Percentiles rank a stretch among this genome's conserved stretches.
These are phyloP conservation scores for Rhaphigaster nebulosa DNA, from an alignment of 2,888 invertebrate genomes.

Conservation along the genomic window DNA sequence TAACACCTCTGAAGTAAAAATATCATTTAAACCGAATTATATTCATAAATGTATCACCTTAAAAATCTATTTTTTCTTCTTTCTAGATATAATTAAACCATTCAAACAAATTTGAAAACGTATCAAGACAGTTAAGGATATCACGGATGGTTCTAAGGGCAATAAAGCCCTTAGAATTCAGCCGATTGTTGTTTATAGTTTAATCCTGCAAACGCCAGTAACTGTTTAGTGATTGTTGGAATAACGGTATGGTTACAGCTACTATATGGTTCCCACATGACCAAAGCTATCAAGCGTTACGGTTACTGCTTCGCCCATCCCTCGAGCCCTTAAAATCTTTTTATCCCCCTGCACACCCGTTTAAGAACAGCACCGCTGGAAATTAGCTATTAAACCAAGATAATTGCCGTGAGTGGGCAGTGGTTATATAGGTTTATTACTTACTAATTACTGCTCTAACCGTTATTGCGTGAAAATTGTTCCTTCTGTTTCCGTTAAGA, in stretches of 20 bases:
- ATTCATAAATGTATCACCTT: no score
- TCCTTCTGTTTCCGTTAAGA: background rate
- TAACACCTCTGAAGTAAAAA: no score
- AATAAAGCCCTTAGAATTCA: background rate
- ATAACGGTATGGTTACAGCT: background rate
- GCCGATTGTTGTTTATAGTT: background rate
- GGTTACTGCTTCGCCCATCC: background rate
- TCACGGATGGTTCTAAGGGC: background rate
- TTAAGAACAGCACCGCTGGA: background rate
- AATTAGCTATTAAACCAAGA: slow-evolving; percentile 13
- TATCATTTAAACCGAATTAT: no score
- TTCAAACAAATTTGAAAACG: background rate
- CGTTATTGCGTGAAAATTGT: background rate
- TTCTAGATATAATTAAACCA: no score
- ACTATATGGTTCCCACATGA: background rate
- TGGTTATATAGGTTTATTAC: background rate
- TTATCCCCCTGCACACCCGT: background rate
- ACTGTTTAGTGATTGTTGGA: background rate
- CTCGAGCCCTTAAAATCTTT: background rate
- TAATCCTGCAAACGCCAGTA: background rate
- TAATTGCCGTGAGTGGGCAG: background rate
- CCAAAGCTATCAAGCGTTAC: background rate
- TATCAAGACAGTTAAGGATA: no score
- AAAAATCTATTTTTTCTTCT: no score
- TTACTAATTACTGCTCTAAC: background rate